Conservation (phyloP, 2,888 invertebrate genomes). For the Euspilapteryx auroguttella region DNA sequence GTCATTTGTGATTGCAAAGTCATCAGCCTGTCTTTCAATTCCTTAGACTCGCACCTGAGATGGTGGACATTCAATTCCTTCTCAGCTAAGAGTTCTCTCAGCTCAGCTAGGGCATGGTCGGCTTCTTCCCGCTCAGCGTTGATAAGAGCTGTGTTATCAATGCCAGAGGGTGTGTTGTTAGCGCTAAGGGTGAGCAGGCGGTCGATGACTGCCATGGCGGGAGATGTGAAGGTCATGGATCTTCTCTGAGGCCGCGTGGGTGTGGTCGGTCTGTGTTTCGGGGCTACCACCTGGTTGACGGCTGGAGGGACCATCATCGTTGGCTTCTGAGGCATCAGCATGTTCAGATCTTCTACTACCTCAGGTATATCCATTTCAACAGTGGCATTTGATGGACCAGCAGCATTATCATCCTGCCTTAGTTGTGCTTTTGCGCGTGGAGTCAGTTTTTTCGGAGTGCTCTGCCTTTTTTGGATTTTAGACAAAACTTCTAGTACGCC, state of each 20-base stretch:
- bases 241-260: conserved; percentile 35
- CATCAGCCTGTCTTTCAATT: conserved; percentile 42
- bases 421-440: conserved; percentile 10
- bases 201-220: conserved; percentile 56
- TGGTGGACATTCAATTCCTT: conserved; percentile 56
- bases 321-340: conserved; percentile 29
- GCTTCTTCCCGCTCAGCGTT: conserved; percentile 31
- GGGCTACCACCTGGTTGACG: conserved; percentile 27
- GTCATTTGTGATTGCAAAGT: conserved; percentile 35
- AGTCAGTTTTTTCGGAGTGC: conserved; percentile 26
- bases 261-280: conserved; percentile 27
- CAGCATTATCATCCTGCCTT: conserved; percentile 1
- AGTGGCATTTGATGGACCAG: conserved; percentile 22
- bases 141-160: conserved; percentile 19
- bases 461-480: conserved; percentile 26
- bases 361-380: conserved; percentile 19
- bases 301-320: conserved; percentile 50
- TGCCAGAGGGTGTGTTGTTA: conserved; percentile 23
- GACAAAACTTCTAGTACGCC: conserved; percentile 28
- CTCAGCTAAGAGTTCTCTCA: conserved; percentile 56
- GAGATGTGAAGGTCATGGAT: conserved; percentile 44
- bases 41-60: conserved; percentile 47
- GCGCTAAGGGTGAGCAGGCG: conserved; percentile 44
- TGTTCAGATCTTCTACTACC: conserved; percentile 25
- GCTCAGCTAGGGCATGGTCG: conserved; percentile 29